Conservation (phyloP, 2,113 vertebrate genomes). For the Noturus placidus region DNA sequence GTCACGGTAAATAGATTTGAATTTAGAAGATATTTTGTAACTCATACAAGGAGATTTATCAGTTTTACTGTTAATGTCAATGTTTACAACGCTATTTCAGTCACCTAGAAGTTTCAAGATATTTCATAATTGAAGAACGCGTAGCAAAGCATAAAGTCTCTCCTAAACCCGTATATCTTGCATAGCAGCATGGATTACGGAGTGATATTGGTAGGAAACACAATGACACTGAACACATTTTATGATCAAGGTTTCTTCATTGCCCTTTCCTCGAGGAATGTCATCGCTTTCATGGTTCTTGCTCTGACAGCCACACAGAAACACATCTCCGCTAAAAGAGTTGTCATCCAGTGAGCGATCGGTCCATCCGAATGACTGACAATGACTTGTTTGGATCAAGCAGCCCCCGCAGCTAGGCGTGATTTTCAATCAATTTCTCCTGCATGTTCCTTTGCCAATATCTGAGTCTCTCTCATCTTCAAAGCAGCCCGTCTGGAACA, state of each 20-base stretch:
- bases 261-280: constrained; percentile 24
- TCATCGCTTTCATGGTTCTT: constrained; percentile 70
- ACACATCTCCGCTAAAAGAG: constrained; percentile 68
- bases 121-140: not conserved
- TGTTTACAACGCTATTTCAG: too few species aligned
- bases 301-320: constrained; percentile 68
- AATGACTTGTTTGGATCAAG: constrained; percentile 62
- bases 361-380: constrained; percentile 65
- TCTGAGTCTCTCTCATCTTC: constrained; percentile 59
- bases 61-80: not conserved
- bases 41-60: too few species aligned
- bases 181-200: not conserved
- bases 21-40: not conserved
- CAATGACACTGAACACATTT: constrained; percentile 17
- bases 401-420: constrained; percentile 60
- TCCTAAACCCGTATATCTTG: not conserved
- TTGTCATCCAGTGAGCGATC: constrained; percentile 70
- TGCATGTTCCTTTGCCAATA: constrained; percentile 47
- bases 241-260: constrained; percentile 14
- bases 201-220: constrained; percentile 3
- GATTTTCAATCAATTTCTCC: constrained; percentile 68
- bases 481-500: constrained; percentile 43
- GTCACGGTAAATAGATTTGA: not conserved
- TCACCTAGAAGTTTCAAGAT: not conserved
- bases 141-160: not conserved